A percentile compares a stretch with the other conserved stretches of the same genome.
Evolutionary conservation across 1,140 invertebrate genomes (phyloP).

Genomic region (Mamestra configurata): DNA sequence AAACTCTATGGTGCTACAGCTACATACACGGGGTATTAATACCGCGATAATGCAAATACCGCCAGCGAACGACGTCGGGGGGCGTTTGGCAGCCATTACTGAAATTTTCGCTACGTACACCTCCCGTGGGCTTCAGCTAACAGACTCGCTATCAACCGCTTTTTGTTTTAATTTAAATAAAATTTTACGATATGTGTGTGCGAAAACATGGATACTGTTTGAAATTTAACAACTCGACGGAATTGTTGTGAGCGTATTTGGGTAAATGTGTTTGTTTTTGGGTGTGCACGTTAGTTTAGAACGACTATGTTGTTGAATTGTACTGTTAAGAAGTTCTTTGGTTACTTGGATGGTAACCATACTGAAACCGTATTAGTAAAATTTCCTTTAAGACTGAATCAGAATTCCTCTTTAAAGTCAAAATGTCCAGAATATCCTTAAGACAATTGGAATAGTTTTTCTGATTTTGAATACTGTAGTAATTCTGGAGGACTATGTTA

Average conservation of each 20-base stretch:
- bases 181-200: conserved; percentile 53
- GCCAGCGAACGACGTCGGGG: conserved; percentile 68
- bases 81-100: conserved; percentile 74
- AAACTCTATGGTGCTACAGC: conserved; percentile 63
- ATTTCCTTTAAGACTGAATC: too few species aligned
- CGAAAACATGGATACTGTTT: conserved; percentile 43
- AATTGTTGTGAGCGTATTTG: neutral
- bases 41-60: conserved; percentile 82
- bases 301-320: too few species aligned
- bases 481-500: neutral
- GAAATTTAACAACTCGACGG: conserved; percentile 46
- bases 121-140: conserved; percentile 71
- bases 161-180: conserved; percentile 62
- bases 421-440: too few species aligned
- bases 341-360: too few species aligned
- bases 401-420: too few species aligned
- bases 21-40: conserved; percentile 78
- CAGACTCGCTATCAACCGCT: conserved; percentile 68
- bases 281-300: conserved; percentile 24
- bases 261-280: neutral
- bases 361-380: too few species aligned
- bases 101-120: conserved; percentile 75
- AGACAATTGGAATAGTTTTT: too few species aligned
- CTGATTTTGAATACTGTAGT: too few species aligned
- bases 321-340: too few species aligned